Percentiles rank a stretch among this genome's conserved stretches.
Conservation (phyloP, 64 coral and sea anemone species). For the Stichodactyla mertensii region DNA sequence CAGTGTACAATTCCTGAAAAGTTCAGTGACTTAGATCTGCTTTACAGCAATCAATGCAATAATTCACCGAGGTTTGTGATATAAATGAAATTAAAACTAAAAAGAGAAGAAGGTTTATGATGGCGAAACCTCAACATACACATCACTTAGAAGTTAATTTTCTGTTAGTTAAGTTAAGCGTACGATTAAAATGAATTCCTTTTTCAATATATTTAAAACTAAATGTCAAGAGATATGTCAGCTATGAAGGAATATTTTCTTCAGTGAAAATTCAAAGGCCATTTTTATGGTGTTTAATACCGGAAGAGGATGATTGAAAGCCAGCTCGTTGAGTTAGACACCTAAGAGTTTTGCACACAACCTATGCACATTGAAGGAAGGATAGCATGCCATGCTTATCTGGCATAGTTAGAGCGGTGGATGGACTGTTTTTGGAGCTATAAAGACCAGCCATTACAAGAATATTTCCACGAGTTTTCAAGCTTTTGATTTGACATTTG, state of each 20-base stretch:
- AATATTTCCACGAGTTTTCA: conserved; percentile 10
- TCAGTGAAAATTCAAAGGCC: background rate
- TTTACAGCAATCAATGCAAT: background rate
- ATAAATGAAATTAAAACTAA: background rate
- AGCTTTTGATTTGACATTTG: conserved; percentile 17
- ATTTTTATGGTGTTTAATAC: background rate
- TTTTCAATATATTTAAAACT: background rate
- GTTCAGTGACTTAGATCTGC: background rate
- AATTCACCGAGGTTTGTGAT: background rate
- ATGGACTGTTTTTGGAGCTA: background rate
- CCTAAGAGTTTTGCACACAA: background rate
- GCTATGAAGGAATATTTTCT: background rate
- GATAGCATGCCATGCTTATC: background rate
- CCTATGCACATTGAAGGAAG: background rate
- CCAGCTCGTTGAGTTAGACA: background rate
- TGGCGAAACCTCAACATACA: background rate
- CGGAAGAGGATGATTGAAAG: conserved; percentile 6
- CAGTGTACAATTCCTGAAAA: background rate
- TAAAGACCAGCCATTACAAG: background rate
- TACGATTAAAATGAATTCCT: background rate
- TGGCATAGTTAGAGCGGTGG: background rate
- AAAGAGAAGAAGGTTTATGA: background rate
- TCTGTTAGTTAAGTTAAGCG: background rate
- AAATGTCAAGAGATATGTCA: background rate
- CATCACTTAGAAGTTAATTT: background rate